Evolutionary conservation across 2,888 invertebrate species (phyloP).

Genomic region (Drosophila kanekoi): DNA sequence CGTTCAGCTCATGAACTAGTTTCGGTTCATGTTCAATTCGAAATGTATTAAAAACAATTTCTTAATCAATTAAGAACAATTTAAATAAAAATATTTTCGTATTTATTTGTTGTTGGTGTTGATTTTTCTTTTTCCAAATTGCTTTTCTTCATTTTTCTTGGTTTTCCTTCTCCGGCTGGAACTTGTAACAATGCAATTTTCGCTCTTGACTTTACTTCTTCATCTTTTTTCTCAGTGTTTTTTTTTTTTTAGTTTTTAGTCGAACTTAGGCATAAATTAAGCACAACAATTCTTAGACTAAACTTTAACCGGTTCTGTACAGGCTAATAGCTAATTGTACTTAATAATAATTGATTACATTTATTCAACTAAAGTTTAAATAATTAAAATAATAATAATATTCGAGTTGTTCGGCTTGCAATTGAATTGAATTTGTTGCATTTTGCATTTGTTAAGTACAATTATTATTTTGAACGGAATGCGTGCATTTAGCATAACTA

Average conservation of each 20-base stretch:
- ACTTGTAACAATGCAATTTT: slow-evolving; percentile 34
- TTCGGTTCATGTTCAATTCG: too few species aligned
- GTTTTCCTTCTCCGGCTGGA: slow-evolving; percentile 2
- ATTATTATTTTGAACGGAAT: slow-evolving; percentile 75
- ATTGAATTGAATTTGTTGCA: slow-evolving; percentile 25
- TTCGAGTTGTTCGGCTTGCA: slow-evolving; percentile 57
- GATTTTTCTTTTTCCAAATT: slow-evolving; percentile 14
- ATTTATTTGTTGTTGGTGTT: slow-evolving; percentile 40
- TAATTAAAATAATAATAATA: slow-evolving; percentile 47
- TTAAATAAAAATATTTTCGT: slow-evolving; percentile 31
- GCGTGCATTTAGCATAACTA: slow-evolving; percentile 47
- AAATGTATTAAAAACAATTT: background rate
- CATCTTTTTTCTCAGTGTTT: background rate
- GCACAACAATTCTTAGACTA: slow-evolving; percentile 74
- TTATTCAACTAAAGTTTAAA: slow-evolving; percentile 15
- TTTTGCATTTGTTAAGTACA: slow-evolving; percentile 33
- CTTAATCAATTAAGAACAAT: too few species aligned
- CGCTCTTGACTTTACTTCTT: background rate
- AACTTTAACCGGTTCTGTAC: slow-evolving; percentile 72
- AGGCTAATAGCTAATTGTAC: slow-evolving; percentile 38
- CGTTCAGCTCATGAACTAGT: too few species aligned
- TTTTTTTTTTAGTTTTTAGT: slow-evolving; percentile 1
- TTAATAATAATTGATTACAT: slow-evolving; percentile 28
- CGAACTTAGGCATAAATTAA: slow-evolving; percentile 55
- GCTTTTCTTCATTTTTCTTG: slow-evolving; percentile 12